Evolutionary conservation across 1,140 invertebrate genomes (phyloP).

Genomic region (Sycobia sp.): DNA sequence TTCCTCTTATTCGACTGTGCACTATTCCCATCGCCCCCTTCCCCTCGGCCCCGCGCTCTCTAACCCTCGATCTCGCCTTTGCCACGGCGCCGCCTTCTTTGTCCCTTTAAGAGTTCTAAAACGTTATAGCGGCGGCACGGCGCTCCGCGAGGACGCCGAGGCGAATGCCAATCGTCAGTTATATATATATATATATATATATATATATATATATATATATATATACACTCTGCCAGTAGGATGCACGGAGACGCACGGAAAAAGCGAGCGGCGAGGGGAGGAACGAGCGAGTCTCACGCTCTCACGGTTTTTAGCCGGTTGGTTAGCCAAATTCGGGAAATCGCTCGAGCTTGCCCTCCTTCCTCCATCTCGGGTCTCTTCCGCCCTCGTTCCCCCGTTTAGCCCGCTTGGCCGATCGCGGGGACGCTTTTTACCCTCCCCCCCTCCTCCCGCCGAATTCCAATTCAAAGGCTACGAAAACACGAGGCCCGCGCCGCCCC

Average conservation of each 20-base stretch:
- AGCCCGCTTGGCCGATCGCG: no score
- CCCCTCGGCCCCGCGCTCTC: not conserved
- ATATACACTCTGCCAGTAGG: no score
- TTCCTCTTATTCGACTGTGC: not conserved
- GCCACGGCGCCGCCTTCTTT: not conserved
- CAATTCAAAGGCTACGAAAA: no score
- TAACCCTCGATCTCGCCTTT: not conserved
- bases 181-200: no score
- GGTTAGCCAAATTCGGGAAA: conserved; percentile 32
- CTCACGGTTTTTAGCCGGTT: conserved; percentile 27
- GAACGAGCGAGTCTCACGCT: no score
- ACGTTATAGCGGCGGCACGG: conserved; percentile 19
- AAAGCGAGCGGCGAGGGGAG: no score
- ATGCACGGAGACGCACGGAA: no score
- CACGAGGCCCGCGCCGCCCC: no score
- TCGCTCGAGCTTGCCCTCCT: conserved; percentile 18
- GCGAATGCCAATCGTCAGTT: conserved; percentile 27
- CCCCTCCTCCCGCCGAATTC: no score
- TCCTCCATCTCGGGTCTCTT: not conserved
- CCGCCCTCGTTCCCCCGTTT: not conserved
- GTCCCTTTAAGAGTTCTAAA: conserved; percentile 29
- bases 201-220: no score
- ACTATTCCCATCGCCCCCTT: not conserved
- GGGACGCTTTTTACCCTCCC: no score
- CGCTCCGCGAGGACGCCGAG: no score